Base-by-base conservation (phyloP, 2,113 vertebrate genomes). In the Peromyscus maniculatus region DNA sequence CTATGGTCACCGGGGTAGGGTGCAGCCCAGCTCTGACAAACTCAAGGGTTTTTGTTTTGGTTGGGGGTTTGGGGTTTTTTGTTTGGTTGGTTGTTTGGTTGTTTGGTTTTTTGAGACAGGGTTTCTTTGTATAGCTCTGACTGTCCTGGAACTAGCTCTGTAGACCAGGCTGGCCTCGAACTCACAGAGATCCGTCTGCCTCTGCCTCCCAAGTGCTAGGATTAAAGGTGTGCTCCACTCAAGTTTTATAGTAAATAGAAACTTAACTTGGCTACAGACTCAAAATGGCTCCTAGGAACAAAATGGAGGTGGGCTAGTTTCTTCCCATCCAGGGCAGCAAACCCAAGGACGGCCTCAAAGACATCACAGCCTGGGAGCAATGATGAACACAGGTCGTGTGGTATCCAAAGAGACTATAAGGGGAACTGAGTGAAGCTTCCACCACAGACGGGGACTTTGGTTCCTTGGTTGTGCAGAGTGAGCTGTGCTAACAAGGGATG, bases 371-470 rank as follows among this genome's bases (percentile, higher is more conserved):
- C 79, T n/a, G 55, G 28, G 55, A 77, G n/a, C 5, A 26, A n/a
- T 52, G 91, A 21, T 6, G 5, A 33, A 31, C 5, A 4, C 26
- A 28, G 0, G 0, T 6, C 5, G 22, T 1, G 3, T 0, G 52
- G 52, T 59, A 5, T 59, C 46, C 33, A n/a, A 15, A 57, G 52
- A 91, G 22, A 62, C 24, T 33, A 10, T 43, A 8, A 17, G 26
- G 39, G 15, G 74, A 22, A 28, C n/a, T 31, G 26, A 31, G 43
- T 46, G 39, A 31, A 86, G 83, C 24, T 1, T 64, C 39, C n/a
- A 28, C 11, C 13, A 62, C 15, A 31, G 17, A 4, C 43, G 13
- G 7, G 4, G 39, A 46, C 39, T 9, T 19, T 66, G 83, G 15
- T 22, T 46, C 83, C 26, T 24, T 43, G n/a, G 15, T 19, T 84